These are phyloP conservation scores for Caerostris extrusa DNA, from an alignment of 1,140 invertebrate genomes.

Conservation along the genomic window DNA sequence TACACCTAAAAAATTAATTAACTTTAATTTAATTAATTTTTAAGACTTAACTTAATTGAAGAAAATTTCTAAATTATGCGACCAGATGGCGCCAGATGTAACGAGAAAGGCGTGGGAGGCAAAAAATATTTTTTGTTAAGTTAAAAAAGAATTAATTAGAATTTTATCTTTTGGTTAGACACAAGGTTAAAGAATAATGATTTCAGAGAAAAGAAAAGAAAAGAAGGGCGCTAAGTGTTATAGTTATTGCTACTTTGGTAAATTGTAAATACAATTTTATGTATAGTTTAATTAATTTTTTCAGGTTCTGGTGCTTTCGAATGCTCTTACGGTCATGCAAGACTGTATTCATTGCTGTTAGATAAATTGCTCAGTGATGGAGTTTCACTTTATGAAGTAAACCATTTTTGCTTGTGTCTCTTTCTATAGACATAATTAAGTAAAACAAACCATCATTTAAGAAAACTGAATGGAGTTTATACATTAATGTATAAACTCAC, in stretches of 20 bases:
- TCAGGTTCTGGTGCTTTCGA: constrained; percentile 27
- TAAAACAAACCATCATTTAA: background rate
- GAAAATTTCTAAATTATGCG: too few relatives aligned
- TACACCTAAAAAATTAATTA: too few relatives aligned
- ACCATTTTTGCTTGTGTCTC: background rate
- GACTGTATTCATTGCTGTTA: background rate
- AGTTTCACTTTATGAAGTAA: constrained; percentile 32
- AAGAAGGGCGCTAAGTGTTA: too few relatives aligned
- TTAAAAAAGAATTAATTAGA: background rate
- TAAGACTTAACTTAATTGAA: too few relatives aligned
- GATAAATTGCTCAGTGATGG: constrained; percentile 37
- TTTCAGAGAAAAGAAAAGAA: too few relatives aligned
- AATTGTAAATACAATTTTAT: too few relatives aligned
- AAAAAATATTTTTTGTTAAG: background rate
- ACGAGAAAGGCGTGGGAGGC: too few relatives aligned
- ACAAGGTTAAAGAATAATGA: too few relatives aligned
- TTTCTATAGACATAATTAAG: background rate
- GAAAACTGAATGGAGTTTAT: background rate
- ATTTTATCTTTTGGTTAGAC: background rate
- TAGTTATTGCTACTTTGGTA: too few relatives aligned
- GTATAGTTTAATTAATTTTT: background rate
- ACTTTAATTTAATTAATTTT: too few relatives aligned
- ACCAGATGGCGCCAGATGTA: too few relatives aligned
- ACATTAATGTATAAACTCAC: background rate
- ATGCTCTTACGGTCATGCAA: background rate